Percentiles rank a stretch among this genome's conserved stretches.
Conservation (phyloP, 1,140 invertebrate genomes). For the Nasonia longicornis region DNA sequence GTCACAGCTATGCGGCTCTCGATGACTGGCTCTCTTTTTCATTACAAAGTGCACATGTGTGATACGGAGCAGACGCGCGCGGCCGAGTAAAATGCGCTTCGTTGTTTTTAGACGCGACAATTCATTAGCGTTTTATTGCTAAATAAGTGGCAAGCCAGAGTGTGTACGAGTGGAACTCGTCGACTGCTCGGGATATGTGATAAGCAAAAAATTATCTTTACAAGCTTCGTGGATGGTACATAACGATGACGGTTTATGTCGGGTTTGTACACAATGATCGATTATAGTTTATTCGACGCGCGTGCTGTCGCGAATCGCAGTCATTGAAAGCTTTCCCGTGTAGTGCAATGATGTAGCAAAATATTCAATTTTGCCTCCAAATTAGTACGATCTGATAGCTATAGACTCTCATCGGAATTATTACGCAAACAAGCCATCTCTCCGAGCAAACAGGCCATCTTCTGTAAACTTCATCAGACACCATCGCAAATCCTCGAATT, state of each 20-base stretch:
- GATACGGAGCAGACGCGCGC: neutral
- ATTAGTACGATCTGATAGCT: too few relatives aligned
- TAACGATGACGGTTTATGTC: neutral
- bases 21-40: slow-evolving; percentile 2
- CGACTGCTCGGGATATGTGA: neutral
- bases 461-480: too few relatives aligned
- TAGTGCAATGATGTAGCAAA: too few relatives aligned
- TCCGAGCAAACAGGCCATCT: too few relatives aligned
- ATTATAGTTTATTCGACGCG: neutral
- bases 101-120: slow-evolving; percentile 5
- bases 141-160: neutral
- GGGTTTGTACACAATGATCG: neutral
- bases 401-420: too few relatives aligned
- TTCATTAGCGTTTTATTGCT: slow-evolving; percentile 20
- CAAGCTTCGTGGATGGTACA: neutral
- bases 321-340: too few relatives aligned
- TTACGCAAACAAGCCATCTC: too few relatives aligned
- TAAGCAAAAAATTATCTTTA: neutral
- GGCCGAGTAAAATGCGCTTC: neutral
- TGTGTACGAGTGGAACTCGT: neutral
- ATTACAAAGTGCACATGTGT: slow-evolving; percentile 21
- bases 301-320: neutral
- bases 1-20: neutral
- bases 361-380: too few relatives aligned
- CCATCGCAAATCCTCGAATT: too few relatives aligned